phyloP scores from a whole-genome alignment of 37 sponge, comb jelly and placozoan genomes.

The Lycopodina hypogea region DNA sequence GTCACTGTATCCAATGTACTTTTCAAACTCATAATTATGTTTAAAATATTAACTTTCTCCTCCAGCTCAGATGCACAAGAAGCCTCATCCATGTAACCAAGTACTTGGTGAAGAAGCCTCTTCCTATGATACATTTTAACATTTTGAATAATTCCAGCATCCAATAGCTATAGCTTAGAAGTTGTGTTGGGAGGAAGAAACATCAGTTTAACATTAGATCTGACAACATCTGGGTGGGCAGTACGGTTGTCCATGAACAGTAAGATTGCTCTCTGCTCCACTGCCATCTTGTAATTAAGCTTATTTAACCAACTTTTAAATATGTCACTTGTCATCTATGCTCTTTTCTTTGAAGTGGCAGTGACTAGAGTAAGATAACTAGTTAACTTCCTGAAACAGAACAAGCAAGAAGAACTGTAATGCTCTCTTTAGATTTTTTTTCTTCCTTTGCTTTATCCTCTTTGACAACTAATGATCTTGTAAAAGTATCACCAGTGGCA shows the following conservation, averaged over 20 bases:
- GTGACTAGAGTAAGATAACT: background rate
- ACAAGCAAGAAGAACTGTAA: constrained; percentile 30
- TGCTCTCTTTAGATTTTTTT: constrained; percentile 27
- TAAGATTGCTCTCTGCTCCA: background rate
- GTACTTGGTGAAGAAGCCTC: background rate
- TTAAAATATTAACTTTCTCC: too few relatives aligned
- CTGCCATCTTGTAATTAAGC: constrained; percentile 1
- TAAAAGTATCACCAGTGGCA: constrained; percentile 29
- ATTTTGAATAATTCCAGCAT: too few relatives aligned
- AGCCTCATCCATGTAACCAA: too few relatives aligned
- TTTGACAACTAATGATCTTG: constrained; percentile 27
- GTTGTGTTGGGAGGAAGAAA: constrained; percentile 17
- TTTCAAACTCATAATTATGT: too few relatives aligned
- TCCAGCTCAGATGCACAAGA: too few relatives aligned
- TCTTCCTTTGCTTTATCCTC: constrained; percentile 11
- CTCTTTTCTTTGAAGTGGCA: background rate
- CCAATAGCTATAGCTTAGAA: constrained; percentile 3
- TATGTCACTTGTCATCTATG: constrained; percentile 5
- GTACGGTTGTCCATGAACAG: constrained; percentile 2
- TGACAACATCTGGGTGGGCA: background rate
- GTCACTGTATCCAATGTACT: too few relatives aligned
- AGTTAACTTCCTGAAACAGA: background rate
- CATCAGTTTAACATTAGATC: background rate
- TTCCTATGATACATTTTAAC: background rate
- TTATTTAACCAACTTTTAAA: constrained; percentile 14